A percentile compares a stretch with the other conserved stretches of the same genome.
Evolutionary conservation across 2,113 vertebrate genomes (phyloP).

Genomic region (Saimiri boliviensis): DNA sequence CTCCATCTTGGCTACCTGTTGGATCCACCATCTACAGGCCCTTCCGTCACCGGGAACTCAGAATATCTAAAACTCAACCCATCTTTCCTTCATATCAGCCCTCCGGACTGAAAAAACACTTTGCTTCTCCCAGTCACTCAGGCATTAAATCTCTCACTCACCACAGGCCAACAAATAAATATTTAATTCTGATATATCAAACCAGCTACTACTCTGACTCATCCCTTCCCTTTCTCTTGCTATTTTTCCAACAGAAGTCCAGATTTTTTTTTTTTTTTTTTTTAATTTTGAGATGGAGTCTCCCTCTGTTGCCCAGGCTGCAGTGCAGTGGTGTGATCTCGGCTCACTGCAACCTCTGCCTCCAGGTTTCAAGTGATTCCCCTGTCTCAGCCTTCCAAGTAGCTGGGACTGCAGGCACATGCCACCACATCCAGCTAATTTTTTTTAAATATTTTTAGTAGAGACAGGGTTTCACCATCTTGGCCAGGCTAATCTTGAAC

Average conservation of each 20-base stretch:
- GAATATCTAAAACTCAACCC: background rate
- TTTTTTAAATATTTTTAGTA: too few species aligned
- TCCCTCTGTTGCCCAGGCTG: too few species aligned
- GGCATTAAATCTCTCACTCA: background rate
- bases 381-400: too few species aligned
- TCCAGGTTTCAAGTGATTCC: too few species aligned
- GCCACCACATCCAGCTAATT: too few species aligned
- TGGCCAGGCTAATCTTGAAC: too few species aligned
- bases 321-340: too few species aligned
- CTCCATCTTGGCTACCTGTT: background rate
- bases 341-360: too few species aligned
- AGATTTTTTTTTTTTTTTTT: too few species aligned
- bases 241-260: background rate
- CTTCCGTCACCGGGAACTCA: background rate
- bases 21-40: background rate
- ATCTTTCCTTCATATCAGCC: background rate
- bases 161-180: background rate
- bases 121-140: background rate
- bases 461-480: too few species aligned
- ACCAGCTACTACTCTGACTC: background rate
- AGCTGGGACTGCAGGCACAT: too few species aligned
- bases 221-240: background rate
- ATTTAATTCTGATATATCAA: background rate
- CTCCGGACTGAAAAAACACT: constrained; percentile 2
- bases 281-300: too few species aligned